A percentile compares a stretch with the other conserved stretches of the same genome.
Conservation (phyloP, 1,140 invertebrate species). For the Bombus waltoni region DNA sequence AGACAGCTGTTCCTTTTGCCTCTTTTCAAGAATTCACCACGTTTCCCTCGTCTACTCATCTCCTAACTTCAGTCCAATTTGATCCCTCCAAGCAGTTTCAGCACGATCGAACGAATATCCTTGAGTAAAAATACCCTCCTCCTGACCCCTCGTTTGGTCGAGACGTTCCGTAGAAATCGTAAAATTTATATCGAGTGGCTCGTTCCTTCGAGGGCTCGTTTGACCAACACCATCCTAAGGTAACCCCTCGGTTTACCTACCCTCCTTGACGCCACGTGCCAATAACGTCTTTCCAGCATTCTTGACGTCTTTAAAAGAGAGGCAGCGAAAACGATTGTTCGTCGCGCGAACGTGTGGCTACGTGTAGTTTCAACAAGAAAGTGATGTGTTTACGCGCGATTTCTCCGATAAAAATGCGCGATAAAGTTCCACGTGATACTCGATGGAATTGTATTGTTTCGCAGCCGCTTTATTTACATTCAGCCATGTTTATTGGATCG, state of each 20-base stretch:
- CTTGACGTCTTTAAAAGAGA: constrained; percentile 4
- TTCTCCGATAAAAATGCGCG: constrained; percentile 38
- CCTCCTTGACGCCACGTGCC: constrained; percentile 68
- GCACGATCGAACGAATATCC: constrained; percentile 1
- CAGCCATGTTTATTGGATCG: constrained; percentile 12
- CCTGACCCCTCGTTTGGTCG: background rate
- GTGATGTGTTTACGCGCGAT: constrained; percentile 24
- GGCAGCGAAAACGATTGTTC: background rate
- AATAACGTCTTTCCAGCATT: constrained; percentile 63
- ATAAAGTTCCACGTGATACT: constrained; percentile 20
- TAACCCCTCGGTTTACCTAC: constrained; percentile 43
- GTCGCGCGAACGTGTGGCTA: background rate
- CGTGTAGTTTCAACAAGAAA: constrained; percentile 7
- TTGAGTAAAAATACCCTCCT: background rate
- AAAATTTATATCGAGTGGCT: constrained; percentile 38
- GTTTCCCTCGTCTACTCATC: background rate
- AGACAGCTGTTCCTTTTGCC: background rate
- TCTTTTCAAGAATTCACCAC: background rate
- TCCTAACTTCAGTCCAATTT: background rate
- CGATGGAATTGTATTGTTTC: constrained; percentile 19
- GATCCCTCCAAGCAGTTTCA: background rate
- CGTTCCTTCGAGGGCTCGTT: constrained; percentile 25
- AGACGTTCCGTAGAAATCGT: constrained; percentile 28
- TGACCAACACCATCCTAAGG: constrained; percentile 25
- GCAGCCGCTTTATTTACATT: background rate